Base-by-base conservation (phyloP, 2,797 vertebrate species). In the Miichthys miiuy region DNA sequence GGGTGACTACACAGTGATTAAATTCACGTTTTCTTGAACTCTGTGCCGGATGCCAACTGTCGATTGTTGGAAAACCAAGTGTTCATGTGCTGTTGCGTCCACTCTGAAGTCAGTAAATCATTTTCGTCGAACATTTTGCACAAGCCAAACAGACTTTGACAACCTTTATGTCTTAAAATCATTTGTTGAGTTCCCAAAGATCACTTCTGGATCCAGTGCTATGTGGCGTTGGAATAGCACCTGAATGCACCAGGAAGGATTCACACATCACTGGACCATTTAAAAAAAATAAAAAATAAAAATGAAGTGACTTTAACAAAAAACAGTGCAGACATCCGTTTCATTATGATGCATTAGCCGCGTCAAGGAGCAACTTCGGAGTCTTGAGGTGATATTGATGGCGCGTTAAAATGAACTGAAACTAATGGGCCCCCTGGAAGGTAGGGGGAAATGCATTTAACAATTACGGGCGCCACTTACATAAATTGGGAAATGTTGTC, bases 381-480 rank as follows among this genome's bases (percentile, higher is more conserved):
- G 66, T n/a, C 60, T 46, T 25, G 6, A 75, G 60, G 51, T 13
- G 63, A 62, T 34, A 57, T 50, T 25, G 56, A 64, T 48, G 34
- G 30, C 3, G 0, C 11, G 0, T 2, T 54, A 62, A 57, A 75
- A 71, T 25, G 0, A 76, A 46, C 25, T 17, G 12, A 67, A 60
- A 68, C n/a, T n/a, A 77, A 41, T 4, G 14, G 50, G 25, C 21
- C 11, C 11, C 48, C 5, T 44, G 67, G 13, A 57, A 48, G 57
- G 21, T 20, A 12, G 38, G 2, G 51, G 3, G 82, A 44, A 44
- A 21, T 4, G 0, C 23, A 42, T 78, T 61, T 52, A 65, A 63
- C 69, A 63, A 76, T 61, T 48, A 68, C 47, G n/a, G 34, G 13
- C 17, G 5, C 54, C 56, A 25, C 42, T 70, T 18, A 23, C 54